Evolutionary conservation across 2,888 invertebrate species (phyloP).

Genomic region (Hyposoter didymator): DNA sequence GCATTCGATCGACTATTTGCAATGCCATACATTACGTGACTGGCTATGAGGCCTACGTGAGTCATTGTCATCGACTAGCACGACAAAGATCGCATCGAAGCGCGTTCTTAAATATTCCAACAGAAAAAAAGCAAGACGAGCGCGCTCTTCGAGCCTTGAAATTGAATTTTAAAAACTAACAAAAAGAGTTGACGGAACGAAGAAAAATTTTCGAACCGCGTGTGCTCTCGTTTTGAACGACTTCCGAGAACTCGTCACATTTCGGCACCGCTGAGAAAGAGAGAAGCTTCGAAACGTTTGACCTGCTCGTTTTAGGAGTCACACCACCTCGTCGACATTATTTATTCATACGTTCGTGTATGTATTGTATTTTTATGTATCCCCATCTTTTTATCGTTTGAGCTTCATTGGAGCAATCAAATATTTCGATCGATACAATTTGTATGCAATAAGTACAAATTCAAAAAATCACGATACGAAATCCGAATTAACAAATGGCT

Average conservation of each 20-base stretch:
- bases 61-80: conserved; percentile 46
- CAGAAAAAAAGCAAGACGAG: not conserved
- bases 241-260: conserved; percentile 45
- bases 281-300: not conserved
- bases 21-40: conserved; percentile 48
- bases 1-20: conserved; percentile 28
- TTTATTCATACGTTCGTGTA: conserved; percentile 1
- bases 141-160: conserved; percentile 10
- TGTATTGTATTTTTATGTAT: not conserved
- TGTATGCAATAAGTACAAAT: not conserved
- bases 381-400: not conserved
- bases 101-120: conserved; percentile 27
- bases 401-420: not conserved
- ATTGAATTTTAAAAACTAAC: not conserved
- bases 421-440: not conserved
- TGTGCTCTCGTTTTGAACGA: conserved; percentile 55
- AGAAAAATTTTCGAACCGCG: conserved; percentile 25
- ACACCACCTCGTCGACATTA: conserved; percentile 7
- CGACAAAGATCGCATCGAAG: conserved; percentile 27
- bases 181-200: not conserved
- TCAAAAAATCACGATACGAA: not conserved
- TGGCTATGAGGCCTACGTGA: conserved; percentile 13
- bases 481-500: not conserved
- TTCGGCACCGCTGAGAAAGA: conserved; percentile 7
- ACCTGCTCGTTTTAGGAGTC: not conserved